Evolutionary conservation across 1,140 invertebrate genomes (phyloP), one percentile per base, ranked within the genome.

Genomic region (Callitettix versicolor): DNA sequence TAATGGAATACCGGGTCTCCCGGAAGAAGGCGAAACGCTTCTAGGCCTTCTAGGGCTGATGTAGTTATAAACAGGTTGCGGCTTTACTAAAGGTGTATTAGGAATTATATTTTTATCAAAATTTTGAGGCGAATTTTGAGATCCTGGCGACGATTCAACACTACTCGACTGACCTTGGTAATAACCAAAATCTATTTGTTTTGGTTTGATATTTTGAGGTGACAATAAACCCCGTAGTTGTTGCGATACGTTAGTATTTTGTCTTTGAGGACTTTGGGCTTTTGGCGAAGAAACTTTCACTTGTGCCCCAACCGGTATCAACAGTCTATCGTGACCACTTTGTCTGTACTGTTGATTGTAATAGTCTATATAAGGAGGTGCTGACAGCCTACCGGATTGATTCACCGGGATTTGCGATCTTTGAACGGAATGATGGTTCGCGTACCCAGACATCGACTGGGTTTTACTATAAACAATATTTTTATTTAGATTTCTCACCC

Each of bases 1-100:
- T 1, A 43, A 43, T 36, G 43, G 43, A 30, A 34, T 22, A 22
- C 34, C 33, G 4, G 30, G 15, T 15, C 48, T 7, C 3, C 44
- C 54, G n/a, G 54, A 36, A 21, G 42, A 30, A 1, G 54, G 54
- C 4, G 54, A 55, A 18, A 55, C 54, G 26, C 54, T 55, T 34
- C 54, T 44, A 14, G 54, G 54, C 36, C 54, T 17, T 55, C 54
- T 48, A 24, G 44, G 54, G n/a, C 26, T 55, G 4, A 34, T 33
- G 21, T 33, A 26, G 15, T 55, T 55, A 30, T 55, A 55, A 57
- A 60, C 6, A 3, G 52, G 47, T 43, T 53, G 50, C n/a, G 54
- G 49, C n/a, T 42, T 43, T 15, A 42, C 26, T 11, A 49, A 30
- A 11, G 47, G 40, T 1, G 46, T 42, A 15, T 36, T 40, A 14